Conservation (phyloP, 2,113 vertebrate genomes). For the Megaleporinus macrocephalus region DNA sequence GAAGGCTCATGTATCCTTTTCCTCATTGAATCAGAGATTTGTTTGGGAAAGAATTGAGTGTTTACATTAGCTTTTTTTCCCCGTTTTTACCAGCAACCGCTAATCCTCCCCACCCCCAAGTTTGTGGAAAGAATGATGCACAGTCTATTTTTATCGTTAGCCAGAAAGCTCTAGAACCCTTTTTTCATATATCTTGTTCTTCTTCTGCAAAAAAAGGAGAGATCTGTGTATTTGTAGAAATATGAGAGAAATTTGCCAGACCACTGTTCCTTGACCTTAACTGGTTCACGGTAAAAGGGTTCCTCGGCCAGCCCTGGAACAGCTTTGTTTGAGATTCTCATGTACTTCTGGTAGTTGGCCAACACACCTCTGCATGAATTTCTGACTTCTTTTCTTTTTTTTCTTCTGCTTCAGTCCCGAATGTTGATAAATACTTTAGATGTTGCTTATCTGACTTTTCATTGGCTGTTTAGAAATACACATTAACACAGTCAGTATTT, state of each 20-base stretch:
- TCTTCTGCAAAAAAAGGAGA: background rate
- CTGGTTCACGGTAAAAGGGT: background rate
- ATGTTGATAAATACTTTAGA: no score
- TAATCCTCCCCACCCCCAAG: constrained; percentile 28
- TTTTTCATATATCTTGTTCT: constrained; percentile 47
- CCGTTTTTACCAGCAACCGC: constrained; percentile 29
- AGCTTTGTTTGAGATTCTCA: background rate
- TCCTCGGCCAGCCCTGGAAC: background rate
- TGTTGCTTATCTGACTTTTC: no score
- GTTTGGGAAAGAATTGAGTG: constrained; percentile 58
- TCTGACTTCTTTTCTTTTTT: no score
- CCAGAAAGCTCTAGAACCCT: constrained; percentile 54
- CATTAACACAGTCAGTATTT: background rate
- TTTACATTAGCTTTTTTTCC: constrained; percentile 58
- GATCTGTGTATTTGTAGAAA: background rate
- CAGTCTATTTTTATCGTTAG: constrained; percentile 62
- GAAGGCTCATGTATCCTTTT: constrained; percentile 15
- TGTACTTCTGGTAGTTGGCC: background rate
- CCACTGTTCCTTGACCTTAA: background rate
- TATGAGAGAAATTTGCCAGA: background rate
- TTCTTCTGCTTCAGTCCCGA: no score
- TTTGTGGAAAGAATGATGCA: constrained; percentile 69
- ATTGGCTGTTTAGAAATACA: background rate
- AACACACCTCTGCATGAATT: no score
- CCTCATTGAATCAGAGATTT: constrained; percentile 46